Evolutionary conservation across 2,888 invertebrate species (phyloP).

Genomic region (Andrena fulva): DNA sequence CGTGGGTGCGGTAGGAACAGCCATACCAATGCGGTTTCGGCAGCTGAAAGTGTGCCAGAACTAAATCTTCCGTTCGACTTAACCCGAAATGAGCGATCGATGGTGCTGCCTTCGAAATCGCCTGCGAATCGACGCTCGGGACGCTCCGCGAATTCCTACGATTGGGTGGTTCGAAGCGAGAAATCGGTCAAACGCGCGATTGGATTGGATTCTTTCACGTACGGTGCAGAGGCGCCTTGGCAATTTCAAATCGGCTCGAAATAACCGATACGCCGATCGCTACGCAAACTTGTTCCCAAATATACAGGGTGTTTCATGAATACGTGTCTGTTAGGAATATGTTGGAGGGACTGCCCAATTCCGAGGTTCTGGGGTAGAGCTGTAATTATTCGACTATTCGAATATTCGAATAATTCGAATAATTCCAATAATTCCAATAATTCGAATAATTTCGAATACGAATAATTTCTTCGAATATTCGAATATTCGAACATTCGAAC

Average conservation of each 20-base stretch:
- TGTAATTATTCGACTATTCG: too few species aligned
- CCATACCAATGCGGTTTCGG: conserved; percentile 36
- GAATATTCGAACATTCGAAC: too few species aligned
- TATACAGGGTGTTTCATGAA: too few species aligned
- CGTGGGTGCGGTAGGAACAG: conserved; percentile 66
- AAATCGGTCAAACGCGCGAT: conserved; percentile 67
- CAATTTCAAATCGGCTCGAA: conserved; percentile 37
- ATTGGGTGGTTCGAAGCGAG: conserved; percentile 56
- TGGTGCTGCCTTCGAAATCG: conserved; percentile 58
- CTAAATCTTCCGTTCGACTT: conserved; percentile 73
- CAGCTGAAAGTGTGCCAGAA: conserved; percentile 73
- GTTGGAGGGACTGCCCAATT: too few species aligned
- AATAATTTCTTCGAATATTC: too few species aligned
- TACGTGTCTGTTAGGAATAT: too few species aligned
- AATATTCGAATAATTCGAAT: too few species aligned
- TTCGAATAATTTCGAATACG: too few species aligned
- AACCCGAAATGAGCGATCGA: conserved; percentile 51
- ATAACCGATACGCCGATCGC: background rate
- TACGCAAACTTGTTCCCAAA: background rate
- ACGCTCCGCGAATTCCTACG: conserved; percentile 64
- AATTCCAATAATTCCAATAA: too few species aligned
- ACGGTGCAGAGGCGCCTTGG: conserved; percentile 42
- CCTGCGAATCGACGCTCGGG: conserved; percentile 46
- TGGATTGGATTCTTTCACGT: conserved; percentile 65
- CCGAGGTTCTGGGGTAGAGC: too few species aligned